Evolutionary conservation across 2,113 vertebrate species (phyloP).

Genomic region (Terrapene triunguis): DNA sequence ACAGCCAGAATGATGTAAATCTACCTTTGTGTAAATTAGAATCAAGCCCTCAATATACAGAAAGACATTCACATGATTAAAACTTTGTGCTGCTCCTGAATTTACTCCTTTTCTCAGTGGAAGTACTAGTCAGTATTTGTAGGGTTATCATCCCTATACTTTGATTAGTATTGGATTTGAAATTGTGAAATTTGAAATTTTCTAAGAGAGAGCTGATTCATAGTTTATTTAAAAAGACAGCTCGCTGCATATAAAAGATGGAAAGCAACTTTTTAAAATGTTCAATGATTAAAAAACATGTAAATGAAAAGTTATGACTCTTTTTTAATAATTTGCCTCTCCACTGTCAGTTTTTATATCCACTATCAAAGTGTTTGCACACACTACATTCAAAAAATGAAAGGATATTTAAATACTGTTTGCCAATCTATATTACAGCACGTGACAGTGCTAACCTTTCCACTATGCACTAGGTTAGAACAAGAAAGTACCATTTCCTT

Average conservation of each 20-base stretch:
- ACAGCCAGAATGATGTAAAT: neutral
- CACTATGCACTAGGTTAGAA: no score
- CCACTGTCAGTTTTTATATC: neutral
- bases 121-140: neutral
- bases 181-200: neutral
- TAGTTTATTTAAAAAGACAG: neutral
- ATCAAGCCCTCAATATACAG: neutral
- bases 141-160: neutral
- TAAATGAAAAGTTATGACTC: neutral
- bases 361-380: neutral
- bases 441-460: no score
- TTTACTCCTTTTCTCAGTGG: neutral
- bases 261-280: neutral
- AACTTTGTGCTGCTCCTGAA: neutral
- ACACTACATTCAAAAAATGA: neutral
- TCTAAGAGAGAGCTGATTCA: neutral
- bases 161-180: neutral
- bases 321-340: neutral
- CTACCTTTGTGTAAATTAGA: neutral
- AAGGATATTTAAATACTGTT: neutral
- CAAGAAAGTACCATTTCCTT: no score
- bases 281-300: neutral
- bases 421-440: neutral
- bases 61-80: neutral
- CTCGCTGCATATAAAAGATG: neutral